Percentiles rank a stretch among this genome's conserved stretches.
These are phyloP conservation scores for Orthochromis indermauri DNA, from an alignment of 2,113 vertebrate species.

Conservation along the genomic window DNA sequence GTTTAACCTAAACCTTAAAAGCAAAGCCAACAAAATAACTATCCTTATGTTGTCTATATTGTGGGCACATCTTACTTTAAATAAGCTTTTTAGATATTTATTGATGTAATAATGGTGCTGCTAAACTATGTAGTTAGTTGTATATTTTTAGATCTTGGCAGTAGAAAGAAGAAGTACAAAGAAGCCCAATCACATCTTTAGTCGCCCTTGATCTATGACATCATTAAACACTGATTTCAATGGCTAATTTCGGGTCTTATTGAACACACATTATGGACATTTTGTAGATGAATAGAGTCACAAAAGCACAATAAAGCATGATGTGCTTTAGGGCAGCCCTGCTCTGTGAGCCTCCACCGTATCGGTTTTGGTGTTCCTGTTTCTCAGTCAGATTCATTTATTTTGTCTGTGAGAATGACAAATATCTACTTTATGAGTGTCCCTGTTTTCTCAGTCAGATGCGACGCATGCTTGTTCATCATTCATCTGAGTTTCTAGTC, in stretches of 20 bases:
- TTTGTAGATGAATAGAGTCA: not conserved
- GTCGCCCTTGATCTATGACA: not conserved
- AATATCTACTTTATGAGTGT: not conserved
- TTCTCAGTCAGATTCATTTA: not conserved
- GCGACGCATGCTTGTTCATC: not conserved
- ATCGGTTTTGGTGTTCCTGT: not conserved
- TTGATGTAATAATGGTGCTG: not conserved
- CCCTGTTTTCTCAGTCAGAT: not conserved
- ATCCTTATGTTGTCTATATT: not conserved
- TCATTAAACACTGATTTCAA: not conserved
- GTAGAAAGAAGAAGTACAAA: not conserved
- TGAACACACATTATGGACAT: not conserved
- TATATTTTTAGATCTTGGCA: accelerated
- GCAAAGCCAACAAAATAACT: not conserved
- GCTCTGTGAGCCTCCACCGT: not conserved
- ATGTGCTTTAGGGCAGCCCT: not conserved
- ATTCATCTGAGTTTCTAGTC: not conserved
- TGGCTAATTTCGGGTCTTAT: not conserved
- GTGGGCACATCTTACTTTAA: not conserved
- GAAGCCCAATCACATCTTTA: not conserved
- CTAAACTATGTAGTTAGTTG: not conserved
- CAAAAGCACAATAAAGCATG: not conserved
- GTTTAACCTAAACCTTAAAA: not conserved
- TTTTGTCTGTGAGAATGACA: not conserved
- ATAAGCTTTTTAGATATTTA: not conserved